phyloP scores from a whole-genome alignment of 1,140 invertebrate genomes.

The Zaprionus kolodkinae region DNA sequence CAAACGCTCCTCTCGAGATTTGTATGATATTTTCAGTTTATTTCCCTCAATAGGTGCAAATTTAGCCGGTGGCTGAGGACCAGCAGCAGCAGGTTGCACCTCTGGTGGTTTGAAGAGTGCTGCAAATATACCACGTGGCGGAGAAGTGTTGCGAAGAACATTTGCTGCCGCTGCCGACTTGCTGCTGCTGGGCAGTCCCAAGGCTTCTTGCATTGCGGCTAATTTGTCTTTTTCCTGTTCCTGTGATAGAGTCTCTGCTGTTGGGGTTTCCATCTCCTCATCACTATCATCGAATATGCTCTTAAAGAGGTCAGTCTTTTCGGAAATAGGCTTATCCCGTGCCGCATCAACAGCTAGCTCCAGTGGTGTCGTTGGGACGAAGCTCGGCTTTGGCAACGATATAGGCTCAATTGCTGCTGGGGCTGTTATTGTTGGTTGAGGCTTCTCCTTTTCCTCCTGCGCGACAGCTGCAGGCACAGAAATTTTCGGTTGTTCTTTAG shows the following conservation, averaged over 20 bases:
- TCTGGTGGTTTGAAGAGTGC: slow-evolving; percentile 85
- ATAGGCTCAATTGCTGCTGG: slow-evolving; percentile 1
- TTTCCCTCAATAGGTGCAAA: slow-evolving; percentile 64
- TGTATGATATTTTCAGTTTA: slow-evolving; percentile 63
- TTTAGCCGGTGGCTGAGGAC: slow-evolving; percentile 11
- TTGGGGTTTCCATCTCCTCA: slow-evolving; percentile 71
- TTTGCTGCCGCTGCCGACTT: slow-evolving; percentile 81
- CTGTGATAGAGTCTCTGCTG: slow-evolving; percentile 17
- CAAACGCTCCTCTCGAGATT: slow-evolving; percentile 59
- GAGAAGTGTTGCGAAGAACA: slow-evolving; percentile 87
- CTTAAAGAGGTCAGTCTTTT: slow-evolving; percentile 87
- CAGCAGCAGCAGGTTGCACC: not conserved
- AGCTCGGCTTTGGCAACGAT: slow-evolving; percentile 29
- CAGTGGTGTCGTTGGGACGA: slow-evolving; percentile 70
- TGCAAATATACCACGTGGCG: slow-evolving; percentile 90
- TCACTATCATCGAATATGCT: slow-evolving; percentile 87
- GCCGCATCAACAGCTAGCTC: slow-evolving; percentile 78
- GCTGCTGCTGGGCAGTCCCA: slow-evolving; percentile 65
- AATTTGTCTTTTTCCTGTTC: slow-evolving; percentile 42
- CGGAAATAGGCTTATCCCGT: slow-evolving; percentile 83
- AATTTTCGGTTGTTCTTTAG: slow-evolving; percentile 28
- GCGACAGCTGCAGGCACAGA: not conserved
- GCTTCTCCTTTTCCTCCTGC: not conserved
- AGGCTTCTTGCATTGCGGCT: slow-evolving; percentile 50
- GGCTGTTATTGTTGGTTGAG: not conserved